Percentiles rank a stretch among this genome's conserved stretches.
phyloP scores from a whole-genome alignment of 2,113 vertebrate genomes.

The Oostethus manadensis region DNA sequence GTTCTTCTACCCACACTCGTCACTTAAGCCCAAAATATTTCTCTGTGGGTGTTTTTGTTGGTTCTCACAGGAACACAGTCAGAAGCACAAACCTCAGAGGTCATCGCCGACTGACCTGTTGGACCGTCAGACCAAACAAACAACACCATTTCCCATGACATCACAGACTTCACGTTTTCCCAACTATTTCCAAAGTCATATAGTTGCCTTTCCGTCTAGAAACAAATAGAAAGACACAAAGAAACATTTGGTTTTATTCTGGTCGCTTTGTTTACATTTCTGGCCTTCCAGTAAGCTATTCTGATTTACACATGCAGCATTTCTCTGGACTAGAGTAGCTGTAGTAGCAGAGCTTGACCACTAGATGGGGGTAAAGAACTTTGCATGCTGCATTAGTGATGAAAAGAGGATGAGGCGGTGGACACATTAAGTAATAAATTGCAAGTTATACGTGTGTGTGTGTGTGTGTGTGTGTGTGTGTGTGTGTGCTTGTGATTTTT shows the following conservation, averaged over 20 bases:
- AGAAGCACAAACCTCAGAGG: conserved; percentile 30
- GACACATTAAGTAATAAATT: too few relatives aligned
- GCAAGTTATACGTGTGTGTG: too few relatives aligned
- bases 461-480: too few relatives aligned
- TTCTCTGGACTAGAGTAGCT: neutral
- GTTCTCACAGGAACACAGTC: conserved; percentile 51
- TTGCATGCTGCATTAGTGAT: neutral
- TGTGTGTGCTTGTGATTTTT: too few relatives aligned
- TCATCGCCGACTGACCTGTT: conserved; percentile 28
- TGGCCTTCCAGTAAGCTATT: neutral
- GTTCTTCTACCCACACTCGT: neutral
- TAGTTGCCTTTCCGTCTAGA: conserved; percentile 14
- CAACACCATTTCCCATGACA: conserved; percentile 31
- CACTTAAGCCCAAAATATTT: conserved; percentile 15
- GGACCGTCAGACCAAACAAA: conserved; percentile 21
- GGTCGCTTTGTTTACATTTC: neutral
- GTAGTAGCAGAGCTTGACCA: conserved; percentile 23
- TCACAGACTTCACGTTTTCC: conserved; percentile 8
- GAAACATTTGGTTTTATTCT: neutral
- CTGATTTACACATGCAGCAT: neutral
- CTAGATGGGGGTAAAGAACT: conserved; percentile 34
- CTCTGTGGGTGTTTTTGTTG: conserved; percentile 37
- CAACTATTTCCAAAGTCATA: conserved; percentile 21
- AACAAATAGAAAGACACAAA: neutral
- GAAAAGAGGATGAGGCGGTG: too few relatives aligned